Percentiles rank a stretch among this genome's conserved stretches.
These are phyloP conservation scores for Drosophila nigromelanica DNA, from an alignment of 1,140 invertebrate genomes.

Conservation along the genomic window DNA sequence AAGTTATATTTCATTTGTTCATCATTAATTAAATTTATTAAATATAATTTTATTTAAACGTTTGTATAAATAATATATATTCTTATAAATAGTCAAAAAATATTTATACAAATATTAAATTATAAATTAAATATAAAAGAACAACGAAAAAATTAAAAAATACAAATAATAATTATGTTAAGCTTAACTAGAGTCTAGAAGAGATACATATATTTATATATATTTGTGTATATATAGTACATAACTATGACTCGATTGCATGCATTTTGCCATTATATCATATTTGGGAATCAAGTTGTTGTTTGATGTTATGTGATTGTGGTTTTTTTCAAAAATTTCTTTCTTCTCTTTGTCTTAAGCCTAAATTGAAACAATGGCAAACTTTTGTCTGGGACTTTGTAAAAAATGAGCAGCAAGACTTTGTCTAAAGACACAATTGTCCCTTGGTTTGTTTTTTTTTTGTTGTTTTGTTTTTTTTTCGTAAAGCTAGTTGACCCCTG, in stretches of 20 bases:
- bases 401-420: constrained; percentile 2
- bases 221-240: constrained; percentile 13
- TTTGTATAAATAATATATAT: constrained; percentile 61
- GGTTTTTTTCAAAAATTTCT: neutral
- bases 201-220: neutral
- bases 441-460: neutral
- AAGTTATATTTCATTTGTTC: neutral
- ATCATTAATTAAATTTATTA: constrained; percentile 31
- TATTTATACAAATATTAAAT: constrained; percentile 26
- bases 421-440: constrained; percentile 6
- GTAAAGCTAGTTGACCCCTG: constrained; percentile 55
- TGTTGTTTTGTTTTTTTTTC: constrained; percentile 2
- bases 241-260: constrained; percentile 76
- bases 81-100: constrained; percentile 74
- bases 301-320: constrained; percentile 12
- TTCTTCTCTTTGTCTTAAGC: constrained; percentile 5
- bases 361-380: constrained; percentile 59
- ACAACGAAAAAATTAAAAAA: constrained; percentile 13
- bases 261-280: constrained; percentile 48
- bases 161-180: constrained; percentile 24
- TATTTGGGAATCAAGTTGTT: constrained; percentile 13
- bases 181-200: constrained; percentile 40
- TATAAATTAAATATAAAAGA: constrained; percentile 31
- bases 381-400: constrained; percentile 32
- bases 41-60: constrained; percentile 40